phyloP scores from a whole-genome alignment of 2,797 vertebrate genomes.

The Pterois miles region DNA sequence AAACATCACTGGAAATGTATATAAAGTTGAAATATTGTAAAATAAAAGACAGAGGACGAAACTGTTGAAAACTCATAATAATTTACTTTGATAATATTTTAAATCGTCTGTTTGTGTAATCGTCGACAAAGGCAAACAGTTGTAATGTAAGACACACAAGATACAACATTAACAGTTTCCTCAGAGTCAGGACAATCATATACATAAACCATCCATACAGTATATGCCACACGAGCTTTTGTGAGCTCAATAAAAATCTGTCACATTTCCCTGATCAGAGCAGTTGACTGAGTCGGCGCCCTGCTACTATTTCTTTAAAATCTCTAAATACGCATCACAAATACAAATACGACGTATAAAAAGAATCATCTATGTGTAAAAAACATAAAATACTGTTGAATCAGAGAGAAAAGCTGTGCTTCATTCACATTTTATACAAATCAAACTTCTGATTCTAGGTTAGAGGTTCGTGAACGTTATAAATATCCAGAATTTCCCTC shows the following conservation, averaged over 20 bases:
- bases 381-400: constrained; percentile 17
- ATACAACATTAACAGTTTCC: constrained; percentile 34
- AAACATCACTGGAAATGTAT: not conserved
- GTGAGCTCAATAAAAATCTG: not conserved
- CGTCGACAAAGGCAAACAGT: constrained; percentile 56
- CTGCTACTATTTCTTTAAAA: not conserved
- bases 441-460: not conserved
- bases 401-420: not conserved
- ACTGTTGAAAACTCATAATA: constrained; percentile 6
- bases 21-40: not conserved
- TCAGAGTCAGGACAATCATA: constrained; percentile 13
- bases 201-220: not conserved
- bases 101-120: constrained; percentile 26
- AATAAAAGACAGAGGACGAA: not conserved
- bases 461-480: not conserved
- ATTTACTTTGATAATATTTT: constrained; percentile 45
- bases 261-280: constrained; percentile 13
- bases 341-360: constrained; percentile 45
- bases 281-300: not conserved
- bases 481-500: too few species aligned
- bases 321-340: constrained; percentile 8
- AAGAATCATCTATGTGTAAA: constrained; percentile 21
- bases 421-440: not conserved
- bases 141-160: constrained; percentile 59
- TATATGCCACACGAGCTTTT: not conserved